Conservation (phyloP, 2,888 invertebrate genomes). For the Polymixis lichenea region DNA sequence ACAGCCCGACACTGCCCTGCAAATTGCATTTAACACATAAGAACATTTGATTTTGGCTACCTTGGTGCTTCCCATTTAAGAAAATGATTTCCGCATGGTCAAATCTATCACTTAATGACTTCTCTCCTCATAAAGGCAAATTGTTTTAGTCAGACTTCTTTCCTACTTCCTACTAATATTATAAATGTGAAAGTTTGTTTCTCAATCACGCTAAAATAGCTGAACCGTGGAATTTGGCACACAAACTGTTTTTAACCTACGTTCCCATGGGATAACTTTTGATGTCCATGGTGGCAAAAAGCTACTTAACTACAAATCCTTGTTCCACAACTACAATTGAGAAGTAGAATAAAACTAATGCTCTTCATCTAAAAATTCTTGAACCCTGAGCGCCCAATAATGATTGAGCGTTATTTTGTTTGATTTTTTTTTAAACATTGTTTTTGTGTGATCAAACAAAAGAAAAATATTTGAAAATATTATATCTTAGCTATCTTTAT, state of each 20-base stretch:
- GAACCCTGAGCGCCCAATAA: neutral
- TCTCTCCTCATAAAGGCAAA: neutral
- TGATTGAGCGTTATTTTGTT: neutral
- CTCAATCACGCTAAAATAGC: too few species aligned
- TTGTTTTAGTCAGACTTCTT: neutral
- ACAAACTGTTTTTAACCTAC: too few species aligned
- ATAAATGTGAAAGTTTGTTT: too few species aligned
- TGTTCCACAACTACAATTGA: too few species aligned
- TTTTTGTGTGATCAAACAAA: slow-evolving; percentile 29
- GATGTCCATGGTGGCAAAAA: too few species aligned
- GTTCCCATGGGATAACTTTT: too few species aligned
- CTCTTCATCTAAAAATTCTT: neutral
- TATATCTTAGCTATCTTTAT: slow-evolving; percentile 4
- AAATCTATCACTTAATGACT: neutral
- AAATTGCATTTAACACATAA: too few species aligned
- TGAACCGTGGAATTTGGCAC: too few species aligned
- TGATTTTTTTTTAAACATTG: neutral
- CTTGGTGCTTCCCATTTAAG: neutral
- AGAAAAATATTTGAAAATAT: slow-evolving; percentile 4
- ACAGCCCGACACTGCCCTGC: too few species aligned
- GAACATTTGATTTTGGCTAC: too few species aligned
- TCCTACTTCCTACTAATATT: too few species aligned
- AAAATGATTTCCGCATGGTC: neutral
- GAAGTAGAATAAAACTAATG: neutral
- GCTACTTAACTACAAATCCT: neutral